Percentiles rank a stretch among this genome's conserved stretches.
phyloP scores from a whole-genome alignment of 1,140 invertebrate species.

The Halyomorpha halys region DNA sequence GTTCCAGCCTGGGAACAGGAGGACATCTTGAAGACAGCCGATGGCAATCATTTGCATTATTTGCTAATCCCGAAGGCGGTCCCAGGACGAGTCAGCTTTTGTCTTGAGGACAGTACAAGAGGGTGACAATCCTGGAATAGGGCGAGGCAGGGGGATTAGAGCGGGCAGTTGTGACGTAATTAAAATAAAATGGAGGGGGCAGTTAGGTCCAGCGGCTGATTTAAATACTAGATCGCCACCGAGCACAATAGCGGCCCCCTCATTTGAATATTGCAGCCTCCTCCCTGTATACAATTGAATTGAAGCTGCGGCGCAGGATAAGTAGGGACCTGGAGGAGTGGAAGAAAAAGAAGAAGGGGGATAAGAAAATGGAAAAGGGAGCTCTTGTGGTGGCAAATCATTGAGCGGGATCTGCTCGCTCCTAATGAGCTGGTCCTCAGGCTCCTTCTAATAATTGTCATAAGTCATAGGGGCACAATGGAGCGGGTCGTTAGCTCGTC shows the following conservation, averaged over 20 bases:
- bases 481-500: too few species aligned
- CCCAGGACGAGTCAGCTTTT: too few species aligned
- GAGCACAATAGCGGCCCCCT: background rate
- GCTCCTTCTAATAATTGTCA: background rate
- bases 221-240: slow-evolving; percentile 10
- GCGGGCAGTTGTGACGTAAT: background rate
- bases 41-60: too few species aligned
- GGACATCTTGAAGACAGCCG: too few species aligned
- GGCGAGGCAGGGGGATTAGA: background rate
- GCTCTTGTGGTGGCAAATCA: slow-evolving; percentile 1
- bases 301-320: background rate
- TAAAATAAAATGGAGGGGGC: slow-evolving; percentile 8
- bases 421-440: slow-evolving; percentile 8
- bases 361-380: slow-evolving; percentile 10
- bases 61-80: too few species aligned
- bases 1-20: too few species aligned
- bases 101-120: too few species aligned
- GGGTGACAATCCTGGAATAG: too few species aligned
- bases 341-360: background rate
- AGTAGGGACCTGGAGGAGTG: background rate
- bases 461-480: slow-evolving; percentile 12
- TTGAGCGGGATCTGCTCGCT: background rate
- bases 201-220: background rate
- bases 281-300: slow-evolving; percentile 15
- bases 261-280: slow-evolving; percentile 15